Evolutionary conservation across 2,113 vertebrate species (phyloP).

Genomic region (Struthio camelus): DNA sequence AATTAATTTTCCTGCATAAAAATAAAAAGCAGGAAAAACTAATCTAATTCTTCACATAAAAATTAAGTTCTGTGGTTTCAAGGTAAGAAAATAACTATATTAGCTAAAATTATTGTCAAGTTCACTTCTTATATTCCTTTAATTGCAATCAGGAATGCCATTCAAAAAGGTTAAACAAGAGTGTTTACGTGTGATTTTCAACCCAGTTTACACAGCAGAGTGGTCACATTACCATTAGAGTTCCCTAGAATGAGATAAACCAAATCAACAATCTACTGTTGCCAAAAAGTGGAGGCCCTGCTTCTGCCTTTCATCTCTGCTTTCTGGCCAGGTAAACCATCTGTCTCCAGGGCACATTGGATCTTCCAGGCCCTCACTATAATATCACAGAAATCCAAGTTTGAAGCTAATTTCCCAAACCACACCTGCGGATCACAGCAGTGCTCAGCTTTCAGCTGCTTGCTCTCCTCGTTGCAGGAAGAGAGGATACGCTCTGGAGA

Average conservation of each 20-base stretch:
- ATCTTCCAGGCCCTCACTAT: neutral
- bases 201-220: neutral
- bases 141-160: neutral
- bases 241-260: neutral
- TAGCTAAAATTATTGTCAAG: neutral
- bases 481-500: neutral
- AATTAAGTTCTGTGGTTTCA: neutral
- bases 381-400: neutral
- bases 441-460: neutral
- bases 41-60: neutral
- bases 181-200: neutral
- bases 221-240: neutral
- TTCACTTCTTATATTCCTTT: neutral
- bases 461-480: neutral
- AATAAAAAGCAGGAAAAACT: neutral
- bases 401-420: neutral
- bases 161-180: neutral
- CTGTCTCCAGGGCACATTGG: neutral
- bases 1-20: neutral
- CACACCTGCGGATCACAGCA: neutral
- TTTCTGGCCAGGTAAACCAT: neutral
- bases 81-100: neutral
- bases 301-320: neutral
- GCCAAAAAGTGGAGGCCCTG: accelerated
- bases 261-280: neutral